These are phyloP conservation scores for Dryococelus australis DNA, from an alignment of 2,888 invertebrate genomes.

Conservation along the genomic window DNA sequence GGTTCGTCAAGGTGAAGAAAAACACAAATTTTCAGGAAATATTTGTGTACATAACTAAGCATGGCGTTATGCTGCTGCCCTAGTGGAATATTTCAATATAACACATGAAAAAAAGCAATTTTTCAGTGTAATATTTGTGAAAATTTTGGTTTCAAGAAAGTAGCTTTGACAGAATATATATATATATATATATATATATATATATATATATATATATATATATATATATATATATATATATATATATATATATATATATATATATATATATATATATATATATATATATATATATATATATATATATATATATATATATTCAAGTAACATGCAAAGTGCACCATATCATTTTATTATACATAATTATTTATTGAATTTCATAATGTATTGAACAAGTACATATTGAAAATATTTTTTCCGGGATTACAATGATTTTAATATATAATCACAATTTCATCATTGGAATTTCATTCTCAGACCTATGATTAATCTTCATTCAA, in stretches of 20 bases:
- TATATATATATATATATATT: not conserved
- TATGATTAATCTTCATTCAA: not conserved
- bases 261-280: no score
- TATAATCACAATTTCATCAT: not conserved
- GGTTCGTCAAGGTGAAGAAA: not conserved
- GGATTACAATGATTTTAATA: not conserved
- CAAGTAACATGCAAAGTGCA: not conserved
- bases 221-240: no score
- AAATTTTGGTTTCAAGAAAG: not conserved
- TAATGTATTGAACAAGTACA: not conserved
- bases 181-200: no score
- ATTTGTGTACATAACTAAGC: not conserved
- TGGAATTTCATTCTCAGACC: not conserved
- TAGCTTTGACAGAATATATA: not conserved
- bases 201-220: not conserved
- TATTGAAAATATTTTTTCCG: not conserved
- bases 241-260: not conserved
- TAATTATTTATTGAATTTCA: not conserved
- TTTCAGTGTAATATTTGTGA: slow-evolving; percentile 2
- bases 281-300: no score
- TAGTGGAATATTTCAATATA: not conserved
- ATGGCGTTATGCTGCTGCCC: not conserved
- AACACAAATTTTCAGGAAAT: not conserved
- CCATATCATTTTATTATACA: slow-evolving; percentile 11
- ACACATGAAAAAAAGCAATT: not conserved